A percentile compares a stretch with the other conserved stretches of the same genome.
Evolutionary conservation across 2,888 invertebrate species (phyloP).

Genomic region (Mimachlamys varia): DNA sequence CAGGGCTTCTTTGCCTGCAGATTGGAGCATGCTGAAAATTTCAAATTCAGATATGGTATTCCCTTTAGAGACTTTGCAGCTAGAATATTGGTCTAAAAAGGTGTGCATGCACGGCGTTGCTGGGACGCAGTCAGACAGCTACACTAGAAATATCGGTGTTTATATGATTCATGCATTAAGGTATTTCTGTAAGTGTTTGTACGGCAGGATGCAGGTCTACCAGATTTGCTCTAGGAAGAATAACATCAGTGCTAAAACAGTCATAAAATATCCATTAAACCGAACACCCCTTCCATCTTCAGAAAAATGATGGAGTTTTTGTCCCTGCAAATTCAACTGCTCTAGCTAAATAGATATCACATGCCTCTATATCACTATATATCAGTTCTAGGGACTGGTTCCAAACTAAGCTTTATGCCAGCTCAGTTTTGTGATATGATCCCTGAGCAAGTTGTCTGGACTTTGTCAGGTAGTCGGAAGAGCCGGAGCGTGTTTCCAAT

Average conservation of each 20-base stretch:
- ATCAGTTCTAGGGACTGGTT: not conserved
- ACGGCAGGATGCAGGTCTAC: not conserved
- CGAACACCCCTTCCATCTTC: not conserved
- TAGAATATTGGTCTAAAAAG: not conserved
- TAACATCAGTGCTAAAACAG: not conserved
- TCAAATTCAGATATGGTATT: not conserved
- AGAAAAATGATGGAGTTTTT: not conserved
- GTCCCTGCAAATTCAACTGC: not conserved
- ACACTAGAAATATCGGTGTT: not conserved
- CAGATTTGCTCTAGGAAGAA: not conserved
- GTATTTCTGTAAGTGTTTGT: not conserved
- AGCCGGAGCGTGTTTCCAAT: not conserved
- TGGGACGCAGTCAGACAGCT: not conserved
- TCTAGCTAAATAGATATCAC: not conserved
- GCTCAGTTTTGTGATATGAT: not conserved
- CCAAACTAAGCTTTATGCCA: conserved; percentile 35
- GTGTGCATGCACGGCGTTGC: not conserved
- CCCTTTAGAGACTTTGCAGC: not conserved
- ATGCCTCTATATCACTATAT: conserved; percentile 1
- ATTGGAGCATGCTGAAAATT: not conserved
- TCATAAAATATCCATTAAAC: conserved; percentile 1
- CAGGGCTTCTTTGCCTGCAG: not conserved
- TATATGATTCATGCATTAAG: not conserved
- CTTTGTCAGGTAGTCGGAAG: conserved; percentile 28
- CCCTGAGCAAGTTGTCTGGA: conserved; percentile 26